Evolutionary conservation across 2,113 vertebrate species (phyloP), one percentile per base, ranked within the genome.

Genomic region (Serilophus lunatus): DNA sequence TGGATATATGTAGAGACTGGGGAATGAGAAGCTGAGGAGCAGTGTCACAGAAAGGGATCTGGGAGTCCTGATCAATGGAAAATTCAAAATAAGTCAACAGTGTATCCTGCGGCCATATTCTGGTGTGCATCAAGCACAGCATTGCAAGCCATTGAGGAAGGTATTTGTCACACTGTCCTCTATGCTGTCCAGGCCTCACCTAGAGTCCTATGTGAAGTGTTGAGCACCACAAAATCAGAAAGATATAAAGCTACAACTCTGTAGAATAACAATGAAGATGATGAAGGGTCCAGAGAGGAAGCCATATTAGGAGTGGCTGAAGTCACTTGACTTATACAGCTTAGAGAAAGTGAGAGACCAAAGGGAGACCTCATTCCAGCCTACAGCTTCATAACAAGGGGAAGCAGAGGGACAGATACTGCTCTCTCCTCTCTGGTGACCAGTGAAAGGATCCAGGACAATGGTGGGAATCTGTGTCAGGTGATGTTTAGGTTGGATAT

Each of bases 71-170:
- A 6, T 35, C 29, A 22, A 2, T 38, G n/a, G 5, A 10, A 40
- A 40, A 19, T 12, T 82, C 45, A 40, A 2, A 25, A 25, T 18
- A 20, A 61, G n/a, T 25, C 29, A 72, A 44, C 31, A 53, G 24
- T 47, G 38, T 42, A 16, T 13, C 29, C 45, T 45, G n/a, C 15
- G 75, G 13, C 18, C 45, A 75, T 13, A 28, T 38, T 19, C 28
- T 53, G 23, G 17, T 24, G 4, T 9, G 7, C 7, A 28, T 29
- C 45, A 60, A 35, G 17, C 7, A 40, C 53, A 60, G 3, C 1
- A 1, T 49, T 38, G 31, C 6, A 24, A 53, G 17, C 19, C 0
- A 0, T 7, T 26, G 8, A 18, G 13, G 18, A 29, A 38, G 6
- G 38, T 29, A 19, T n/a, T 14, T 51, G 18, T n/a, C 16, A 26